Percentiles rank a stretch among this genome's conserved stretches.
Evolutionary conservation across 2,797 vertebrate genomes (phyloP).

Genomic region (Etheostoma nigrum): DNA sequence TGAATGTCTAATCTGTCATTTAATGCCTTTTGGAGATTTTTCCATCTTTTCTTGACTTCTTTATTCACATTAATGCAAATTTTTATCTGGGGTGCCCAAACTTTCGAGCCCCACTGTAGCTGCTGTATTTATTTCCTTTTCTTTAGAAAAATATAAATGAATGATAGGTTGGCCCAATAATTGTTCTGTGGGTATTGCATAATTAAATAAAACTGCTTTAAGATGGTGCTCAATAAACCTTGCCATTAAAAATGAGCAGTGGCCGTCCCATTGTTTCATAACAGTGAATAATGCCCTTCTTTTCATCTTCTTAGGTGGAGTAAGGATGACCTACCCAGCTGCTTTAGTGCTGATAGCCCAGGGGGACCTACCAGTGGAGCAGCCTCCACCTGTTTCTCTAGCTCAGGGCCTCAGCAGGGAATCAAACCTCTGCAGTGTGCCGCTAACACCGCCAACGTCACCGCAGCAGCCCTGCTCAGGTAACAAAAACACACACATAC

Average conservation of each 20-base stretch:
- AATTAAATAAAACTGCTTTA: not conserved
- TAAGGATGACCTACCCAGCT: slow-evolving; percentile 97
- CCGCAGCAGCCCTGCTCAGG: slow-evolving; percentile 93
- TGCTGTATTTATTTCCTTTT: not conserved
- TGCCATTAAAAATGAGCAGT: slow-evolving; percentile 2
- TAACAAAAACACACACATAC: slow-evolving; percentile 67
- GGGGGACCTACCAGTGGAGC: slow-evolving; percentile 92
- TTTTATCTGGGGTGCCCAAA: too few species aligned
- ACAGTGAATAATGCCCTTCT: slow-evolving; percentile 6
- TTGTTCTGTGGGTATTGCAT: not conserved
- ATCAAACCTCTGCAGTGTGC: slow-evolving; percentile 92
- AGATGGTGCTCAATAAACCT: not conserved
- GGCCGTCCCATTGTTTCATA: not conserved
- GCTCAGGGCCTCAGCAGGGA: slow-evolving; percentile 90
- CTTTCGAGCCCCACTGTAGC: not conserved
- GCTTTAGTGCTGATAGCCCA: slow-evolving; percentile 97
- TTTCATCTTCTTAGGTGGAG: slow-evolving; percentile 87
- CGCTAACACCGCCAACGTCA: slow-evolving; percentile 95
- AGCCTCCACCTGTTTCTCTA: slow-evolving; percentile 83
- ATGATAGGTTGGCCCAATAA: not conserved
- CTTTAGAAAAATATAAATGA: not conserved
- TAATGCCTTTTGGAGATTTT: too few species aligned
- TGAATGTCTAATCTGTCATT: too few species aligned
- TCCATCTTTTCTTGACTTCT: too few species aligned
- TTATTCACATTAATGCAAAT: too few species aligned